phyloP scores from a whole-genome alignment of 1,140 invertebrate genomes.

The Helicoverpa zea region DNA sequence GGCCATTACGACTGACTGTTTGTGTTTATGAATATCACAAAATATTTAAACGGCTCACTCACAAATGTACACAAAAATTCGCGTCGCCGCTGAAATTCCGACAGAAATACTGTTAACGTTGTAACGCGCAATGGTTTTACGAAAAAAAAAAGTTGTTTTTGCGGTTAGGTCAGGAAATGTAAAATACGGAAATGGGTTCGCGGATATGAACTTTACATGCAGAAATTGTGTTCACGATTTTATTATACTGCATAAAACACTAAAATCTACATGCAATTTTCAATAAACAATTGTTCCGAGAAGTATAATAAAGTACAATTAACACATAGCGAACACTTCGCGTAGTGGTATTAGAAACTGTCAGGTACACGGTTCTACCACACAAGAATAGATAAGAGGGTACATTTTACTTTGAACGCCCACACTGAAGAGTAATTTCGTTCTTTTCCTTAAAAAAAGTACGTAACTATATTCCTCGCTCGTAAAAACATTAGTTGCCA shows the following conservation, averaged over 20 bases:
- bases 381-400: constrained; percentile 12
- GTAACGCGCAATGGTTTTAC: constrained; percentile 27
- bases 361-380: constrained; percentile 13
- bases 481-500: not conserved
- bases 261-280: not conserved
- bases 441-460: not conserved
- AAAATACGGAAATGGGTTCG: not conserved
- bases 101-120: constrained; percentile 30
- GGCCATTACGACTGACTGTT: constrained; percentile 56
- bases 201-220: not conserved
- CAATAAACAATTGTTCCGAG: not conserved
- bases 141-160: constrained; percentile 35
- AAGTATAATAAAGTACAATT: constrained; percentile 9
- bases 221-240: not conserved
- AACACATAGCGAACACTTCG: not conserved
- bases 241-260: not conserved
- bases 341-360: constrained; percentile 30
- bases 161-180: constrained; percentile 22
- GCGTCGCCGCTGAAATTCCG: constrained; percentile 15
- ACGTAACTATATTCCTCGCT: constrained; percentile 10
- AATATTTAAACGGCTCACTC: constrained; percentile 59
- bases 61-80: constrained; percentile 47
- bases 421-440: not conserved
- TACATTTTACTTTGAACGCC: constrained; percentile 14
- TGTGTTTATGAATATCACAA: constrained; percentile 68